Conservation (phyloP, 2,888 invertebrate genomes). For the Archips crataeganus region DNA sequence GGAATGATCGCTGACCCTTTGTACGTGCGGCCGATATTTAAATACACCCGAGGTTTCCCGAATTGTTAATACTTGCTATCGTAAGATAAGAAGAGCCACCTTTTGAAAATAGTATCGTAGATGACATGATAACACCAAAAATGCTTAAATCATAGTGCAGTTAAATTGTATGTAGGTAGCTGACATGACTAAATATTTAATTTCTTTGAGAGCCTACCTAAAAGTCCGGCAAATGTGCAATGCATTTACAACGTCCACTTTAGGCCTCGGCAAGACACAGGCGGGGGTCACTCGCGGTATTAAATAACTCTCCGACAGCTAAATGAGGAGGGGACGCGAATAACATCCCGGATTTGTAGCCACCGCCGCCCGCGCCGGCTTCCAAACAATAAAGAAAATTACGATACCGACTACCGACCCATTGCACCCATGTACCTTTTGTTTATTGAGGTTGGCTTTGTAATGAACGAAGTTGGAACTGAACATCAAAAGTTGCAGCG, state of each 20-base stretch:
- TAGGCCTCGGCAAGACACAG: slow-evolving; percentile 57
- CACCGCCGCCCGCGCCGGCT: slow-evolving; percentile 62
- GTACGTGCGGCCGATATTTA: slow-evolving; percentile 28
- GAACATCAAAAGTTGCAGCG: slow-evolving; percentile 7
- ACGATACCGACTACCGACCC: slow-evolving; percentile 63
- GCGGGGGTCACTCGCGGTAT: slow-evolving; percentile 79
- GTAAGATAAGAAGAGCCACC: not conserved
- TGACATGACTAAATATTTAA: slow-evolving; percentile 22
- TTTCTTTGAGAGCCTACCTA: slow-evolving; percentile 50
- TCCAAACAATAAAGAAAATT: slow-evolving; percentile 72
- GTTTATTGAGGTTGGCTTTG: slow-evolving; percentile 52
- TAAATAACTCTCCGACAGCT: slow-evolving; percentile 84
- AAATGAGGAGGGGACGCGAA: slow-evolving; percentile 81
- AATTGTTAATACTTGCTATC: not conserved
- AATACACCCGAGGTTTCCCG: slow-evolving; percentile 16
- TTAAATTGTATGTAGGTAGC: no score
- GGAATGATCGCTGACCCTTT: slow-evolving; percentile 73
- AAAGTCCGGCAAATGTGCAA: slow-evolving; percentile 80
- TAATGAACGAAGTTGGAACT: slow-evolving; percentile 35
- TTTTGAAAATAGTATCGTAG: no score
- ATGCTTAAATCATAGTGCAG: not conserved
- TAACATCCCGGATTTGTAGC: slow-evolving; percentile 65
- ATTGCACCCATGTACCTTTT: slow-evolving; percentile 51
- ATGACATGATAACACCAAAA: not conserved
- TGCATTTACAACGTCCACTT: slow-evolving; percentile 69